Percentiles rank a stretch among this genome's conserved stretches.
Conservation (phyloP, 2,113 vertebrate species). For the Zapornia atra region DNA sequence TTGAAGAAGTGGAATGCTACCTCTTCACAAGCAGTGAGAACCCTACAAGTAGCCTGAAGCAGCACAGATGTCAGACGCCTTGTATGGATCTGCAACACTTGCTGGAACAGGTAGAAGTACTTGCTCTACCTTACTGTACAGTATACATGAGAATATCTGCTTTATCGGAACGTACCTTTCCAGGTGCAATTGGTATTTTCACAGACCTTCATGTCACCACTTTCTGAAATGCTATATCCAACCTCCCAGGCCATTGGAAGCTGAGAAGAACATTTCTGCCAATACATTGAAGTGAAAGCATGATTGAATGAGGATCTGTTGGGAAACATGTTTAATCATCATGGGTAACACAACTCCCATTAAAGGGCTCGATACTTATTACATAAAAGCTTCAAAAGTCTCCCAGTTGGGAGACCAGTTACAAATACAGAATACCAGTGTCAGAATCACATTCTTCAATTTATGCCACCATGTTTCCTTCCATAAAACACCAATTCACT, state of each 20-base stretch:
- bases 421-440: not conserved
- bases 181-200: slow-evolving; percentile 11
- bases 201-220: slow-evolving; percentile 33
- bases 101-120: not conserved
- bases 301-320: not conserved
- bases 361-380: not conserved
- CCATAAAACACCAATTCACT: not conserved
- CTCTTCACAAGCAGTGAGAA: not conserved
- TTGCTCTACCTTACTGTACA: not conserved
- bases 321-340: not conserved
- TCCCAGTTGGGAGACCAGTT: not conserved
- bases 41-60: not conserved
- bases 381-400: not conserved
- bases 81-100: not conserved
- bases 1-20: not conserved
- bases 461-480: not conserved
- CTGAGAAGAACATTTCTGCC: slow-evolving; percentile 15
- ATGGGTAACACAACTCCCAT: not conserved
- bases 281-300: not conserved
- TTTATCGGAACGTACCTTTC: slow-evolving; percentile 6
- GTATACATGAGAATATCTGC: not conserved
- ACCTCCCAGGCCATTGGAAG: not conserved
- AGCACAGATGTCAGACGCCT: not conserved
- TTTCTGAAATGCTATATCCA: not conserved
- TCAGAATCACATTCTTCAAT: not conserved